These are phyloP conservation scores for Charadrius vociferus DNA, from an alignment of 2,113 vertebrate genomes.

Conservation along the genomic window DNA sequence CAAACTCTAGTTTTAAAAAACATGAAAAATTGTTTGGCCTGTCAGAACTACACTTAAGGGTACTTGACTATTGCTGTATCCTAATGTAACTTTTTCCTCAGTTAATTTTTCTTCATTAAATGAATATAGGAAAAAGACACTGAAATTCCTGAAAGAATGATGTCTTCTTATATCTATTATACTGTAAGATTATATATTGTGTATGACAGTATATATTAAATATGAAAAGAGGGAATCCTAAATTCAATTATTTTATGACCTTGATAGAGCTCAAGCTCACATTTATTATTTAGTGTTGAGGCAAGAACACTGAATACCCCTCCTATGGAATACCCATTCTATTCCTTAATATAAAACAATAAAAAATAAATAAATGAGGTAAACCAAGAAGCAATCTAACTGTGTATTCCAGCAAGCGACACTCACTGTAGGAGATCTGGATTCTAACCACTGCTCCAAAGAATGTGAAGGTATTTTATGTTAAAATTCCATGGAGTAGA, in stretches of 20 bases:
- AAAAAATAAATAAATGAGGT: not conserved
- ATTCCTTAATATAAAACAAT: not conserved
- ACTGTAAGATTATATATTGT: not conserved
- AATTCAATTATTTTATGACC: not conserved
- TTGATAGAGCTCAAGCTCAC: not conserved
- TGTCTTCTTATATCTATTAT: not conserved
- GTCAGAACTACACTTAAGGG: not conserved
- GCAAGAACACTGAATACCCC: not conserved
- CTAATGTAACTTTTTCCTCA: not conserved
- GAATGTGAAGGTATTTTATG: not conserved
- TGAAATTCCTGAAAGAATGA: not conserved
- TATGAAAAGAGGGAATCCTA: not conserved
- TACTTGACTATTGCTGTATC: not conserved
- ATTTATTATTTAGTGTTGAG: not conserved
- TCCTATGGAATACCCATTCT: not conserved
- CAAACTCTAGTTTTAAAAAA: not conserved
- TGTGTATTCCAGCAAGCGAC: not conserved
- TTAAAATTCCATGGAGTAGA: not conserved
- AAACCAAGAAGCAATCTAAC: not conserved
- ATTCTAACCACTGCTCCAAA: not conserved
- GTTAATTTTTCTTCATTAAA: not conserved
- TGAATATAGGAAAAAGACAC: not conserved
- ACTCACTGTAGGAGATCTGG: not conserved
- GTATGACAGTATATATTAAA: not conserved
- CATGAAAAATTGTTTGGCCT: not conserved